Percentiles rank a stretch among this genome's conserved stretches.
These are phyloP conservation scores for Isurus oxyrinchus DNA, from an alignment of 2,113 vertebrate genomes.

Conservation along the genomic window DNA sequence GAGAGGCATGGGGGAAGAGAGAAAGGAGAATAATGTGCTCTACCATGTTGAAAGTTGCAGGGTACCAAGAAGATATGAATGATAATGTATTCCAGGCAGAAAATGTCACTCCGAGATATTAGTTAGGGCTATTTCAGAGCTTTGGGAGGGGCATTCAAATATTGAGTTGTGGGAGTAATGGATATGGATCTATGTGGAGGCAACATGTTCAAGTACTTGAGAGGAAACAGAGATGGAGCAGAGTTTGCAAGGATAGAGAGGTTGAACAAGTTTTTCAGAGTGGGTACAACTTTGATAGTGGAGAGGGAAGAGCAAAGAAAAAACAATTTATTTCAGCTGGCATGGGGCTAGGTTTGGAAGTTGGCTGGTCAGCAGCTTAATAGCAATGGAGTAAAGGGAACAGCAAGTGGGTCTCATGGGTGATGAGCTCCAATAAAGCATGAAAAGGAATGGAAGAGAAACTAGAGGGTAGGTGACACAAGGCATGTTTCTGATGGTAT, in stretches of 20 bases:
- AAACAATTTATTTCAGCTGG: background rate
- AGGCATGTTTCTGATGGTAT: background rate
- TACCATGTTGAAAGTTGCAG: too few relatives aligned
- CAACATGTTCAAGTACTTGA: too few relatives aligned
- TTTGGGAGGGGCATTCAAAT: background rate
- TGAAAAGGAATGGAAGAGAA: background rate
- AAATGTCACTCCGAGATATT: background rate
- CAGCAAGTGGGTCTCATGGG: background rate
- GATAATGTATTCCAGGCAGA: background rate
- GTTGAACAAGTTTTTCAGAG: too few relatives aligned
- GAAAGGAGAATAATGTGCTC: too few relatives aligned
- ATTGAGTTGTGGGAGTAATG: too few relatives aligned
- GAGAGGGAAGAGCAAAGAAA: background rate
- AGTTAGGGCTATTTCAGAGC: too few relatives aligned
- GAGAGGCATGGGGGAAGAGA: too few relatives aligned
- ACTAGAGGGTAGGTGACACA: background rate
- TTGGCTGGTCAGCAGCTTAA: background rate
- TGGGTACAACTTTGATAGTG: background rate
- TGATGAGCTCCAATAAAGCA: background rate
- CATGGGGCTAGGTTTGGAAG: background rate
- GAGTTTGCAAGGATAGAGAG: too few relatives aligned
- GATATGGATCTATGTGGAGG: too few relatives aligned
- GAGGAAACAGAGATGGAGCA: too few relatives aligned
- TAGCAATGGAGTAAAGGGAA: background rate
- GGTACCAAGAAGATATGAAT: too few relatives aligned